These are phyloP conservation scores for Drosophila merina DNA, from an alignment of 2,888 invertebrate genomes.

Conservation along the genomic window DNA sequence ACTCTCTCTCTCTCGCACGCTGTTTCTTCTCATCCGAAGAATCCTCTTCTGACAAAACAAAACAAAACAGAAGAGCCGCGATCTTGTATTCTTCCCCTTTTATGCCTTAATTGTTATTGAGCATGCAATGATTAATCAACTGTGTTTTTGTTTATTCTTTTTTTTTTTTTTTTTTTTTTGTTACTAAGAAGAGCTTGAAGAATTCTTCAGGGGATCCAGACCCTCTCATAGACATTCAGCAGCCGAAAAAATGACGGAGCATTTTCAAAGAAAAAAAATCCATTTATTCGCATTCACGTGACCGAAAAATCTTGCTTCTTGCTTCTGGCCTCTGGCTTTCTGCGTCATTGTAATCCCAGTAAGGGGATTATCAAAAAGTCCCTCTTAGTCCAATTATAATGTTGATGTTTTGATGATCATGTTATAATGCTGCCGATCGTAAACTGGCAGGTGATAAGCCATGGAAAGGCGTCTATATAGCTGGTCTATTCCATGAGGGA, in stretches of 20 bases:
- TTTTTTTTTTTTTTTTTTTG: not conserved
- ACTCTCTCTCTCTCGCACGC: constrained; percentile 5
- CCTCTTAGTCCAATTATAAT: constrained; percentile 27
- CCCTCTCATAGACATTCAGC: constrained; percentile 25
- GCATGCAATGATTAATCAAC: constrained; percentile 58
- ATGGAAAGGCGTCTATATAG: not conserved
- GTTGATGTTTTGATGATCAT: constrained; percentile 37
- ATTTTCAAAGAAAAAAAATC: constrained; percentile 2
- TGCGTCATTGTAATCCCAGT: constrained; percentile 28
- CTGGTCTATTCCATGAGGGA: not conserved
- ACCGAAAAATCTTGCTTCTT: constrained; percentile 2
- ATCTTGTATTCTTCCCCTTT: constrained; percentile 36
- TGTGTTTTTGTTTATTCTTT: not conserved
- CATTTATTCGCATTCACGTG: constrained; percentile 25
- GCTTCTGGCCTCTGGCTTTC: not conserved
- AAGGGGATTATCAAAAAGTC: constrained; percentile 20
- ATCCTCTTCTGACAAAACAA: not conserved
- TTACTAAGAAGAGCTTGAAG: not conserved
- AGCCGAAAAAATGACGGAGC: constrained; percentile 33
- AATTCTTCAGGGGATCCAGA: not conserved
- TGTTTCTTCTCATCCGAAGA: constrained; percentile 2
- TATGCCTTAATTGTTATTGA: constrained; percentile 64
- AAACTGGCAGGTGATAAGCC: constrained; percentile 31
- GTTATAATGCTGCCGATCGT: constrained; percentile 49
- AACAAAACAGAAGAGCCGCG: constrained; percentile 5